phyloP scores from a whole-genome alignment of 1,140 invertebrate species.

The Formica exsecta region DNA sequence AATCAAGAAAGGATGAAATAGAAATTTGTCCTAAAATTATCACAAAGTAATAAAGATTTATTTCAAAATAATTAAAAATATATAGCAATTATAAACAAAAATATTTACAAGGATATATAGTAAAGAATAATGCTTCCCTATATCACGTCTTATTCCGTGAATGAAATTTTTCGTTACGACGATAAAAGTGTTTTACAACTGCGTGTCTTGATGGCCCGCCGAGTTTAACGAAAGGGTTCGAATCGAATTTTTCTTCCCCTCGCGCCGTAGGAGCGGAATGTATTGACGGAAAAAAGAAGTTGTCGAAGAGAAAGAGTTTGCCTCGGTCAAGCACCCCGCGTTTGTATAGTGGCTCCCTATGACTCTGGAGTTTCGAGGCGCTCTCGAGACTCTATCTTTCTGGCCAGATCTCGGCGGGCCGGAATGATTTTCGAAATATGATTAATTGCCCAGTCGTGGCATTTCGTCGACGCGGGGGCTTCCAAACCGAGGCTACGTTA shows the following conservation, averaged over 20 bases:
- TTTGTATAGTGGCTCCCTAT: constrained; percentile 81
- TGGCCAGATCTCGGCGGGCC: constrained; percentile 79
- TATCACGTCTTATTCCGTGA: background rate
- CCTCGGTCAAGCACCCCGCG: constrained; percentile 75
- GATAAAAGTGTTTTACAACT: background rate
- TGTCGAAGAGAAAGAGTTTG: constrained; percentile 72
- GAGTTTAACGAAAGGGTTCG: constrained; percentile 50
- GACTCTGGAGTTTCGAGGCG: constrained; percentile 83
- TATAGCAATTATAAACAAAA: background rate
- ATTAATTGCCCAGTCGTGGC: constrained; percentile 85
- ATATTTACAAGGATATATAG: background rate
- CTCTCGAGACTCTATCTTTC: constrained; percentile 72
- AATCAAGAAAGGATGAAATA: too few species aligned
- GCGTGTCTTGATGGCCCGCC: background rate
- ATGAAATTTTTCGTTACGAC: constrained; percentile 27
- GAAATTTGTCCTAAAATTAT: too few species aligned
- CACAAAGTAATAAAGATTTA: too few species aligned
- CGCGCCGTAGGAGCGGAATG: constrained; percentile 56
- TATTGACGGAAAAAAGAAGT: constrained; percentile 67
- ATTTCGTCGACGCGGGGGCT: constrained; percentile 77
- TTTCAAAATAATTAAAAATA: too few species aligned
- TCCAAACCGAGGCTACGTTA: constrained; percentile 41
- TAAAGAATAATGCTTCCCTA: background rate
- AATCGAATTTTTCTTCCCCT: constrained; percentile 48
- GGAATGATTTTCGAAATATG: constrained; percentile 87